Base-by-base conservation (phyloP, 1,140 invertebrate species). In the Dinoponera quadriceps region DNA sequence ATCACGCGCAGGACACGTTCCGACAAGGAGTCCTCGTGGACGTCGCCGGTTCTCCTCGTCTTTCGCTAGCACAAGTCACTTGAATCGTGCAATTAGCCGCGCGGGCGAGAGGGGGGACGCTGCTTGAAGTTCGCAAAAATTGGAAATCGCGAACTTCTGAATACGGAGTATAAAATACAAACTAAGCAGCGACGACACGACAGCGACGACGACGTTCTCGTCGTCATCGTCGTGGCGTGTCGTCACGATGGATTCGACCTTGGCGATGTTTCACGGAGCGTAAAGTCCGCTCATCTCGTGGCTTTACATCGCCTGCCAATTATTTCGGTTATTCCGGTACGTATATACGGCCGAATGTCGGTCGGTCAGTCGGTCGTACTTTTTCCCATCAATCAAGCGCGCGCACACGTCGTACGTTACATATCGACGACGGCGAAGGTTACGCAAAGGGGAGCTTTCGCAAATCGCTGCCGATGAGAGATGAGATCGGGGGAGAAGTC, bases 301-400 rank as follows among this genome's bases (percentile, higher is more conserved):
- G 14, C 74, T 51, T 54, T 55, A 9, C 27, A 18, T 74, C 77
- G 54, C 48, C 82, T 91, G 90, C 90, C 90, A 91, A 91, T 91
- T 90, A 91, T 88, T 90, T 87, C 74, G 81, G 90, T 91, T 91
- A 90, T 91, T 91, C 88, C 86, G 75, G 84, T 86, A 74, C 85
- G 77, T 84, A 73, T 60, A 62, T 51, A 7, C 33, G 38, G 7
- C 51, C 81, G 80, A 78, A 81, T 87, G 88, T 85, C 84, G 77
- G 68, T 85, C 81, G 68, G 33, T 33, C 33, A 7, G 33, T 33
- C 81, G 72, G 49, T 85, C 85, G 80, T 66, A 59, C 73, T 83
- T 60, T 85, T 82, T 59, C 68, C 60, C 20, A 59, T 88, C 87
- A 81, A 72, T 83, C 83, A 83, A 62, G 33, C n/a, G 2, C 59